Evolutionary conservation across 2,888 invertebrate species (phyloP), one percentile per base, ranked within the genome.

Genomic region (Abscondita cerata): DNA sequence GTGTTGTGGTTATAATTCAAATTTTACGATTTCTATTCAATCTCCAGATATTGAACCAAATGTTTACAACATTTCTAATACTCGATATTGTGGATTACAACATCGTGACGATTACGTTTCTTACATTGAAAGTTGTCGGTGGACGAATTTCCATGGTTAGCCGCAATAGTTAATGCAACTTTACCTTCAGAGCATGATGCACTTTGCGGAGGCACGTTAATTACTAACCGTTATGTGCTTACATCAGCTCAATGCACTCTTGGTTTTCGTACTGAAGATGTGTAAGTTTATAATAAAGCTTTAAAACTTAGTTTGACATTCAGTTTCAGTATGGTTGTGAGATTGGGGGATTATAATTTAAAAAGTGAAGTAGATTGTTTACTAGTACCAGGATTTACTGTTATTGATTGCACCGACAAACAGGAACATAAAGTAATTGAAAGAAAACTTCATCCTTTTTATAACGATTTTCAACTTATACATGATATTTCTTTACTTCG

Each of bases 51-150:
- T 3, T 2, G 6, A 12, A 2, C 2, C 3, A 1, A 6, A 41
- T 15, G n/a, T n/a, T n/a, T n/a, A n/a, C n/a, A n/a, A n/a, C n/a
- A 41, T 41, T 41, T 41, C 41, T 1, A 41, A 41, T 41, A 15
- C 16, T 41, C 8, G 16, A n/a, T 12, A 12, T 16, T 41, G 41
- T 15, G 41, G 41, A 6, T 16, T 41, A 12, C 41, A 41, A 16
- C 41, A 41, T 16, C 13, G 41, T 8, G 41, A 41, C 41, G 41
- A 41, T 16, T 41, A 41, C 12, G 8, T 15, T 16, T 41, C 16
- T 15, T 12, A 12, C 1, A 41, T 2, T 2, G 41, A 41, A n/a
- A n/a, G n/a, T n/a, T n/a, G n/a, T 31, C 31, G 9, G 31, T 31
- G 6, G 9, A 31, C 9, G 31, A 31, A 9, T 31, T 31, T 31